Evolutionary conservation across 64 coral and sea anemone species (phyloP), one percentile per base, ranked within the genome.

Genomic region (Porites lutea): DNA sequence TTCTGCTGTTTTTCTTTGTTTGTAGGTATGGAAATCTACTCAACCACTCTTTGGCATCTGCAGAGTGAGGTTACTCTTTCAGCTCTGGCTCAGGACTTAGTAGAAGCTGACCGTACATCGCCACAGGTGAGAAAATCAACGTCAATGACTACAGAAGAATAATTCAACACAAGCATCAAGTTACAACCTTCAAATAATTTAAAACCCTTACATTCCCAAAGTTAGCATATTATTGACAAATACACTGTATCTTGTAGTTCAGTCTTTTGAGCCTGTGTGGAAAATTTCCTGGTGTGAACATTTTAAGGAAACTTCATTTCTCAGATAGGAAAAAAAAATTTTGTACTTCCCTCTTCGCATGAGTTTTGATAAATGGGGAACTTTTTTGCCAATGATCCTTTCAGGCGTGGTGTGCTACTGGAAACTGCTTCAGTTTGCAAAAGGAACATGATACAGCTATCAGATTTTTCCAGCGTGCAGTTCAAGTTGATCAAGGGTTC

Each of bases 401-500:
- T 82, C 18, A 98, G 97, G 87, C 97, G 5, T 98, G 97, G 97
- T 95, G 94, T 76, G 97, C 94, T 0, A 98, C 97, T 50, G 97
- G 97, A 8, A 98, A 98, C 48, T 98, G 97, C 48, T 98, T 96
- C 47, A 98, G 97, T 91, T 47, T 98, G 45, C 97, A 98, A 18
- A 98, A 98, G 81, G 97, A 98, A 74, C 97, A 98, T 75, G 97
- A 98, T 59, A 98, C 97, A 14, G 97, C 97, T 10, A 96, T 98
- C 74, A 98, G 96, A 55, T 98, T 98, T 61, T 98, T 98, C 47
- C 97, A 98, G 65, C 90, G 97, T 46, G 97, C 97, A 14, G 97
- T 98, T 4, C 97, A 98, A 45, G 97, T 98, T 19, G 82, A 96
- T 79, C 94, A 91, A 52, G 68, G 87, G 6, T 98, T 95, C 61